A percentile compares a stretch with the other conserved stretches of the same genome.
These are phyloP conservation scores for Sialis fuliginosa DNA, from an alignment of 2,888 invertebrate genomes.

Conservation along the genomic window DNA sequence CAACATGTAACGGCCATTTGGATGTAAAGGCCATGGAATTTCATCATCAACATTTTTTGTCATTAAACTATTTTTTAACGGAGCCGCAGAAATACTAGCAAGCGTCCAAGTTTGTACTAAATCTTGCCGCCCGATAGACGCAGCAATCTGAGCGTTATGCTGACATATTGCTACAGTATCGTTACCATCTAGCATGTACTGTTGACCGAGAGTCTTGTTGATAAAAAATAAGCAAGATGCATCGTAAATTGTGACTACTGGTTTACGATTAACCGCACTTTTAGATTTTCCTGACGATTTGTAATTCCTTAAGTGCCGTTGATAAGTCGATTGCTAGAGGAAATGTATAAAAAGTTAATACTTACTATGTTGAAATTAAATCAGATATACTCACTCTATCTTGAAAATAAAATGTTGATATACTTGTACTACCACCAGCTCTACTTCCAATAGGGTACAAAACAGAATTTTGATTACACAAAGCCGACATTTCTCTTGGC, in stretches of 20 bases:
- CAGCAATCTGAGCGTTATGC: constrained; percentile 62
- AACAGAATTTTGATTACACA: constrained; percentile 28
- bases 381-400: constrained; percentile 37
- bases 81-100: constrained; percentile 49
- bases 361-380: no score
- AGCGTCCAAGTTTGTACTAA: constrained; percentile 78
- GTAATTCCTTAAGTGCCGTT: constrained; percentile 12
- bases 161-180: constrained; percentile 52
- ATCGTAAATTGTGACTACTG: constrained; percentile 56
- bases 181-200: constrained; percentile 49
- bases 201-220: constrained; percentile 62
- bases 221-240: constrained; percentile 59
- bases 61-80: constrained; percentile 16
- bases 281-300: constrained; percentile 14
- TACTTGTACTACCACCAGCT: constrained; percentile 21
- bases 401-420: constrained; percentile 67
- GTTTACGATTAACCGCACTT: constrained; percentile 21
- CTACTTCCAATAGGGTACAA: constrained; percentile 13
- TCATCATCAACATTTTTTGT: constrained; percentile 35
- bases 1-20: constrained; percentile 70
- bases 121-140: constrained; percentile 57
- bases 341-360: no score
- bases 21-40: constrained; percentile 65
- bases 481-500: constrained; percentile 58
- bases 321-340: constrained; percentile 3